Base-by-base conservation (phyloP, 2,113 vertebrate species). In the Dinomys branickii region DNA sequence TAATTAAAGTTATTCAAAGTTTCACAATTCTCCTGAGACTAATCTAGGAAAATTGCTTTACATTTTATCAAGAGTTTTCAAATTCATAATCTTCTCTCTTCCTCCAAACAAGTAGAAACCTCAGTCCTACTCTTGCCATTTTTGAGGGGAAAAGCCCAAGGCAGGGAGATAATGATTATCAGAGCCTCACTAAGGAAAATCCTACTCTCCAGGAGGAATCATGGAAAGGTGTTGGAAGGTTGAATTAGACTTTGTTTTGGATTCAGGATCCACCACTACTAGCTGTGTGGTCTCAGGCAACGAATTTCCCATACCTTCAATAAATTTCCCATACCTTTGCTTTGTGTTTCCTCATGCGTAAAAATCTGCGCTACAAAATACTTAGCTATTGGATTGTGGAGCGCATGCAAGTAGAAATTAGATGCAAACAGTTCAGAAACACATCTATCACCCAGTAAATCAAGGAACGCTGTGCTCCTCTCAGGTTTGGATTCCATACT, bases 11-110 rank as follows among this genome's bases (percentile, higher is more conserved):
- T 61, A 56, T 28, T 52, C 65, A 83, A 75, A 35, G 12, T 52
- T n/a, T 90, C 56, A 80, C 54, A 84, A 30, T 30, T 95, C 41
- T 69, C 50, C 69, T 94, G n/a, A 77, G n/a, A 91, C 41, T 47
- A 67, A 92, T 52, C 61, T 80, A 2, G 58, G 24, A 78, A 44
- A 44, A 1, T 86, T 38, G 33, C 16, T 73, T 82, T 83, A 35
- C 16, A 88, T 86, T 88, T 92, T 90, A 75, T 38, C 54, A 58
- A 65, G 22, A 81, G 19, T 16, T 90, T 92, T 38, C 22, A 16
- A 44, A 69, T 44, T 41, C 65, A 19, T 69, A 69, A 88, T 19
- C 33, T 67, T 54, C 50, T 82, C 22, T 47, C 38, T 91, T 50
- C 35, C 38, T 85, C 20, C 85, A 5, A 85, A 63, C 14, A 82